Evolutionary conservation across 37 sponge, comb jelly and placozoan species (phyloP).

Genomic region (Mnemiopsis leidyi): DNA sequence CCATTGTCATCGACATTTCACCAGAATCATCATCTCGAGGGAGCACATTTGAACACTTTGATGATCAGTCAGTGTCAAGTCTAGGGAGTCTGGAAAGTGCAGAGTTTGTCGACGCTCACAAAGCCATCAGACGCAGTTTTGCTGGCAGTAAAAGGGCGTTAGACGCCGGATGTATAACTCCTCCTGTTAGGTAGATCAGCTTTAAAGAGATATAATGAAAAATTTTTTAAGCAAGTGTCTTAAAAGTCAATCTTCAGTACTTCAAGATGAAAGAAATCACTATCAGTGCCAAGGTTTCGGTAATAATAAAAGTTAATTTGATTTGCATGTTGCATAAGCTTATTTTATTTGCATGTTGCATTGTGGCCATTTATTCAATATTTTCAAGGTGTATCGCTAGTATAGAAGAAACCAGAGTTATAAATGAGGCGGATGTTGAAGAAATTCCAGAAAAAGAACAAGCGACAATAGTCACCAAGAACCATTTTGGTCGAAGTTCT

Average conservation of each 20-base stretch:
- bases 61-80: constrained; percentile 12
- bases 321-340: too few relatives aligned
- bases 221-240: too few relatives aligned
- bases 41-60: constrained; percentile 10
- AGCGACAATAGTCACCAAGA: not conserved
- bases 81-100: constrained; percentile 25
- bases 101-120: constrained; percentile 3
- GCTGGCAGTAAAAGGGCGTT: not conserved
- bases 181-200: not conserved
- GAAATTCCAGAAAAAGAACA: constrained; percentile 36
- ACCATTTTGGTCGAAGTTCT: not conserved
- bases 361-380: too few relatives aligned
- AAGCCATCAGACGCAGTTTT: not conserved
- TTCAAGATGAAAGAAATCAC: too few relatives aligned
- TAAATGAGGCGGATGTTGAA: constrained; percentile 41
- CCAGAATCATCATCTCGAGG: constrained; percentile 13
- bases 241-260: too few relatives aligned
- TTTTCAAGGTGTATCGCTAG: constrained; percentile 35
- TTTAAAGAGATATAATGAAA: too few relatives aligned
- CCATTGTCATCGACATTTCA: not conserved
- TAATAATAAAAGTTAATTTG: too few relatives aligned
- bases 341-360: too few relatives aligned
- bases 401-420: constrained; percentile 45
- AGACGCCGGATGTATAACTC: constrained; percentile 22
- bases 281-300: too few relatives aligned